A percentile compares a stretch with the other conserved stretches of the same genome.
Conservation (phyloP, 2,888 invertebrate species). For the Conomelus anceps region DNA sequence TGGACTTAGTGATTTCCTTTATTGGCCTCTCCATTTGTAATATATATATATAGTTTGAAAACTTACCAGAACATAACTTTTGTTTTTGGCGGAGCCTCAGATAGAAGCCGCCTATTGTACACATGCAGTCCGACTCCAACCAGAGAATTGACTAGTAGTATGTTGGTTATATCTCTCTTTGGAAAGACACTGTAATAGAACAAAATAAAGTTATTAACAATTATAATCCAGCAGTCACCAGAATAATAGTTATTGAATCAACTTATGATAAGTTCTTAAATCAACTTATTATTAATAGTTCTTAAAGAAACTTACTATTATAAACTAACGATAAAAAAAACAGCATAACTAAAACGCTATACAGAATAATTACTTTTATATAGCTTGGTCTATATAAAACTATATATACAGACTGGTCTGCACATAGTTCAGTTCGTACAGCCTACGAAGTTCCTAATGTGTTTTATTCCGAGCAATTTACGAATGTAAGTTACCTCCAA, state of each 20-base stretch:
- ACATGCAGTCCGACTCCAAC: constrained; percentile 78
- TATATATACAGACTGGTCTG: too few species aligned
- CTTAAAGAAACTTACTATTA: too few species aligned
- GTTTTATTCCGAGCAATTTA: background rate
- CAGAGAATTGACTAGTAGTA: constrained; percentile 71
- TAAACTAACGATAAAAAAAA: too few species aligned
- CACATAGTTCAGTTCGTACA: background rate
- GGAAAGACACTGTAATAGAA: constrained; percentile 58
- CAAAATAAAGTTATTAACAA: background rate
- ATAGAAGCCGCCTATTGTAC: constrained; percentile 71
- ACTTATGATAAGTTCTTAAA: too few species aligned
- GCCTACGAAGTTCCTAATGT: background rate
- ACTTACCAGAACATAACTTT: constrained; percentile 60
- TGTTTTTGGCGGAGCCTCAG: constrained; percentile 53
- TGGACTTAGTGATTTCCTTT: too few species aligned
- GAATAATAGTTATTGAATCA: too few species aligned
- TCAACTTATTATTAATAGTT: too few species aligned
- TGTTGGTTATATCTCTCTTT: constrained; percentile 69
- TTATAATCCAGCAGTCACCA: too few species aligned
- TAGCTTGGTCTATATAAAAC: too few species aligned
- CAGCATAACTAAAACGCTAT: too few species aligned
- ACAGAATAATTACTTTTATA: too few species aligned
- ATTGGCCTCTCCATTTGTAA: too few species aligned
- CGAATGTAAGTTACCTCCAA: background rate
- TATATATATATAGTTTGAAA: background rate